Evolutionary conservation across 2,797 vertebrate species (phyloP).

Genomic region (Triplophysa yarkandensis): DNA sequence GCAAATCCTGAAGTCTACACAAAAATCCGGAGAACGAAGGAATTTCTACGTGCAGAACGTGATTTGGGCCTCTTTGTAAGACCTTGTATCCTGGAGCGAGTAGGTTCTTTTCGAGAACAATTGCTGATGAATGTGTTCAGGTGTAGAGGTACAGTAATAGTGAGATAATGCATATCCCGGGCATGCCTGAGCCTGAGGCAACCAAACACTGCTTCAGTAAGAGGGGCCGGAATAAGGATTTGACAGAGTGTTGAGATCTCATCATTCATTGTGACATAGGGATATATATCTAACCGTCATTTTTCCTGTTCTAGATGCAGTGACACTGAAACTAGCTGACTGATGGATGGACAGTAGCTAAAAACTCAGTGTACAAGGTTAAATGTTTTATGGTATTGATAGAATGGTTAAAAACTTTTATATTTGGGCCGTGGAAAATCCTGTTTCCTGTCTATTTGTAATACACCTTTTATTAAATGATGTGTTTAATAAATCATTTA

Average conservation of each 20-base stretch:
- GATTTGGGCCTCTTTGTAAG: slow-evolving; percentile 1
- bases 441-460: not conserved
- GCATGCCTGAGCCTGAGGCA: slow-evolving; percentile 47
- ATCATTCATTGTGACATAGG: slow-evolving; percentile 40
- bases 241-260: slow-evolving; percentile 49
- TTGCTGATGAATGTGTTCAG: slow-evolving; percentile 44
- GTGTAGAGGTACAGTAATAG: slow-evolving; percentile 22
- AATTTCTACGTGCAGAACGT: slow-evolving; percentile 18
- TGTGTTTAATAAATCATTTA: too few species aligned
- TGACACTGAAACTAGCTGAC: not conserved
- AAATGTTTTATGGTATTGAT: not conserved
- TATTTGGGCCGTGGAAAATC: not conserved
- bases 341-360: slow-evolving; percentile 43
- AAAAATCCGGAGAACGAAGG: not conserved
- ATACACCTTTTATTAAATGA: too few species aligned
- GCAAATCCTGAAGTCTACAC: not conserved
- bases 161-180: slow-evolving; percentile 44
- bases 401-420: not conserved
- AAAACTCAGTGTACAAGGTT: slow-evolving; percentile 5
- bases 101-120: slow-evolving; percentile 40
- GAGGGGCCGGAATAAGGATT: slow-evolving; percentile 35
- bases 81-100: slow-evolving; percentile 17
- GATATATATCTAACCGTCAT: slow-evolving; percentile 42
- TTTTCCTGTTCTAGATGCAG: slow-evolving; percentile 22
- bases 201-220: not conserved